Evolutionary conservation across 2,113 vertebrate species (phyloP), one percentile per base, ranked within the genome.

Genomic region (Heliornis fulica): DNA sequence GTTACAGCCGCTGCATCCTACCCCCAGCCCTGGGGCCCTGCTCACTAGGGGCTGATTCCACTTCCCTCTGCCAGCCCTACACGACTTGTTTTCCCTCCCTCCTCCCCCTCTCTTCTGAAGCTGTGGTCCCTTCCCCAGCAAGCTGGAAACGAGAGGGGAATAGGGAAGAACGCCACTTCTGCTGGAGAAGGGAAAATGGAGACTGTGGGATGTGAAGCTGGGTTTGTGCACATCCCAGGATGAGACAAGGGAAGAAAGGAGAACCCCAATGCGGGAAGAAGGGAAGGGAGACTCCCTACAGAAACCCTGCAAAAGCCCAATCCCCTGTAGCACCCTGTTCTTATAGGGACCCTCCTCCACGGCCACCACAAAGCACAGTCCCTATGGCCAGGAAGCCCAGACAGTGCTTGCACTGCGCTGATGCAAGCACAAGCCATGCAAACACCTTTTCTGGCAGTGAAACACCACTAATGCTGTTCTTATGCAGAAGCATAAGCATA

Each of bases 141-240:
- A 45, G 25, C 23, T 78, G 65, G 60, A 53, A 78, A 66, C 64
- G 43, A 82, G 43, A 61, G 7, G 23, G 13, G 7, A 74, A 40
- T 1, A 43, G n/a, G 20, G 21, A 78, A 72, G 41, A 57, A 43
- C 0, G 1, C 18, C 45, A 8, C 14, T 11, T 83, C 72, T 71
- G 41, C 64, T 68, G n/a, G 38, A 66, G 53, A 34, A 2, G 7
- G 46, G 31, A 18, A 10, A 29, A 11, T 46, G 50, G 38, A 64
- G n/a, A 13, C 0, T 14, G 9, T 15, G 34, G 17, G 57, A 57
- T 0, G 2, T 26, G 51, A 56, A 56, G 31, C 25, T 25, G 10
- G 48, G 81, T 28, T 81, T 70, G 64, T 17, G 7, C 56, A 72
- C 51, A 15, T 40, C n/a, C 36, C 53, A 56, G 15, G 3, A 43